Evolutionary conservation across 2,888 invertebrate genomes (phyloP).

Genomic region (Stenolophus ochropezus): DNA sequence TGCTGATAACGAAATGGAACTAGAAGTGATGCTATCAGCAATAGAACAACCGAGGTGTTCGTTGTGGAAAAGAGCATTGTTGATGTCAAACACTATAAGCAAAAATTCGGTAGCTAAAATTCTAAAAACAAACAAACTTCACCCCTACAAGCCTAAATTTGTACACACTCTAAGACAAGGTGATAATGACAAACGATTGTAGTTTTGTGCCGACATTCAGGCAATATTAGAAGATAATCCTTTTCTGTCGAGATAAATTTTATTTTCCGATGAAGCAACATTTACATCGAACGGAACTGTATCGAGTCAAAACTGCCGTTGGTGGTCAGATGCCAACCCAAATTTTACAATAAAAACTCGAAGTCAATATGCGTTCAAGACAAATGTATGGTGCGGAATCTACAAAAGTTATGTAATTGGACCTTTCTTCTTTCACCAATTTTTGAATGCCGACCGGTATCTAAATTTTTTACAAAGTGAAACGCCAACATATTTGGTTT

Average conservation of each 20-base stretch:
- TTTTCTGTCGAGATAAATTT: not conserved
- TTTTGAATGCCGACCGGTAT: too few relatives aligned
- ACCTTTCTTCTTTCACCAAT: too few relatives aligned
- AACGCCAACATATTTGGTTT: too few relatives aligned
- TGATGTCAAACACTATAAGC: too few relatives aligned
- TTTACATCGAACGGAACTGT: slow-evolving; percentile 27
- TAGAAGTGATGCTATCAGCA: too few relatives aligned
- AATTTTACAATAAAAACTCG: not conserved
- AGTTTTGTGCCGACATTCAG: not conserved
- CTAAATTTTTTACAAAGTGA: too few relatives aligned
- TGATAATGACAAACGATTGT: slow-evolving; percentile 23
- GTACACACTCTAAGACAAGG: not conserved
- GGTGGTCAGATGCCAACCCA: slow-evolving; percentile 1
- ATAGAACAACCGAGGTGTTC: too few relatives aligned
- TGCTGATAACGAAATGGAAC: too few relatives aligned
- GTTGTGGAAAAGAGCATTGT: too few relatives aligned
- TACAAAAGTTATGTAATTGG: too few relatives aligned
- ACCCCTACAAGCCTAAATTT: not conserved
- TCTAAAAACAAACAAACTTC: too few relatives aligned
- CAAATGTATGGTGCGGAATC: slow-evolving; percentile 29
- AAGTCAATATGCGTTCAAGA: slow-evolving; percentile 5
- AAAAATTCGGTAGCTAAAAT: not conserved
- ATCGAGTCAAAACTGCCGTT: slow-evolving; percentile 8
- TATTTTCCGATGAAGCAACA: slow-evolving; percentile 35
- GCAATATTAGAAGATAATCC: slow-evolving; percentile 18